These are phyloP conservation scores for Malacosoma neustria DNA, from an alignment of 2,888 invertebrate species.

Conservation along the genomic window DNA sequence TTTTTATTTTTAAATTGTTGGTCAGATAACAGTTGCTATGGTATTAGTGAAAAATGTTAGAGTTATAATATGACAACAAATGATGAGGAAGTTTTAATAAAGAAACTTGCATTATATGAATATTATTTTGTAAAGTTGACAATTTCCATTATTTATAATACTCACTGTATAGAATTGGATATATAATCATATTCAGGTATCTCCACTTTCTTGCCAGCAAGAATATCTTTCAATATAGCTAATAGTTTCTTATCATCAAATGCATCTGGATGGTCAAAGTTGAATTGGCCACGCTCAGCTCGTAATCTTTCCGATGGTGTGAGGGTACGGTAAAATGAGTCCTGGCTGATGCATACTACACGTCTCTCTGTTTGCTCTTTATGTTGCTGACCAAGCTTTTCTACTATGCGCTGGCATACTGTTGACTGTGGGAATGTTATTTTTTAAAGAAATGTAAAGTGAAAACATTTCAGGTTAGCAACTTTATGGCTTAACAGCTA, in stretches of 20 bases:
- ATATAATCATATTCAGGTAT: conserved; percentile 96
- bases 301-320: conserved; percentile 85
- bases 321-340: conserved; percentile 96
- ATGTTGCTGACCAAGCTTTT: conserved; percentile 94
- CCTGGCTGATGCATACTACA: conserved; percentile 96
- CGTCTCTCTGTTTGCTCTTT: conserved; percentile 91
- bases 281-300: conserved; percentile 93
- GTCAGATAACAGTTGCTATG: too few relatives aligned
- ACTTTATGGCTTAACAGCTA: too few relatives aligned
- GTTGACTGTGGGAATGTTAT: conserved; percentile 82
- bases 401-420: conserved; percentile 97
- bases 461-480: too few relatives aligned
- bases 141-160: background rate
- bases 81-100: too few relatives aligned
- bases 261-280: conserved; percentile 99
- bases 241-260: conserved; percentile 93
- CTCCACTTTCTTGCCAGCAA: conserved; percentile 89
- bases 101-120: too few relatives aligned
- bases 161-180: conserved; percentile 78
- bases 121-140: too few relatives aligned
- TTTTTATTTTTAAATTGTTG: too few relatives aligned
- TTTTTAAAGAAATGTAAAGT: too few relatives aligned
- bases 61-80: too few relatives aligned
- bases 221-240: conserved; percentile 85
- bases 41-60: too few relatives aligned